phyloP scores from a whole-genome alignment of 2,797 vertebrate species.

The Onychomys leucogaster region DNA sequence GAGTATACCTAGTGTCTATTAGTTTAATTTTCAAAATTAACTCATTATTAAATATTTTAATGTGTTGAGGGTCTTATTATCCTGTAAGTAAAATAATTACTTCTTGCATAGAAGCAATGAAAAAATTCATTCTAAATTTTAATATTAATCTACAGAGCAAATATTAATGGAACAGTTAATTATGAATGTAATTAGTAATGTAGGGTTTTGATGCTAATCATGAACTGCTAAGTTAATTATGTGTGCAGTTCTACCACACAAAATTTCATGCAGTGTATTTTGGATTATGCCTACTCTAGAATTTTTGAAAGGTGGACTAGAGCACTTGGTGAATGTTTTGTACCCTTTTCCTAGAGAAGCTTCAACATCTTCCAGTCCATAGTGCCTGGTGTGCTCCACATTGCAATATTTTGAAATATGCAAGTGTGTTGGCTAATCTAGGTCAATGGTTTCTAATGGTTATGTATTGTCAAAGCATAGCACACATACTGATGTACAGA shows the following conservation, averaged over 20 bases:
- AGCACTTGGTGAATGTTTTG: neutral
- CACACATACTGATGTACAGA: neutral
- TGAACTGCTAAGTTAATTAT: slow-evolving; percentile 58
- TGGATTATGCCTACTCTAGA: slow-evolving; percentile 22
- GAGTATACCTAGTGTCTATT: slow-evolving; percentile 4
- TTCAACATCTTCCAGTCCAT: neutral
- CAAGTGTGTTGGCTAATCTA: slow-evolving; percentile 6
- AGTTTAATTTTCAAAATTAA: slow-evolving; percentile 61
- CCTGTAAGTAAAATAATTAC: slow-evolving; percentile 42
- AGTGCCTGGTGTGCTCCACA: neutral
- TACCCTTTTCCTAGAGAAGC: slow-evolving; percentile 6
- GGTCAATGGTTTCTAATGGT: neutral
- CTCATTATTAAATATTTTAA: slow-evolving; percentile 53
- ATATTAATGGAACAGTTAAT: slow-evolving; percentile 56
- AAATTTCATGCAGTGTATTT: slow-evolving; percentile 54
- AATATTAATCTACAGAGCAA: neutral
- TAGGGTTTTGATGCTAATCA: slow-evolving; percentile 45
- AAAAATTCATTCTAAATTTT: neutral
- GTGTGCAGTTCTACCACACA: neutral
- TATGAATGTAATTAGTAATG: slow-evolving; percentile 60
- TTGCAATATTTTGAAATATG: neutral
- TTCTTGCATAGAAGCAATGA: slow-evolving; percentile 30
- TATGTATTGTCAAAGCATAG: neutral
- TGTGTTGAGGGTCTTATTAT: slow-evolving; percentile 15
- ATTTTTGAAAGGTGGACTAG: slow-evolving; percentile 1